Percentiles rank a stretch among this genome's conserved stretches.
Conservation (phyloP, 2,797 vertebrate genomes). For the Vipera ursinii region DNA sequence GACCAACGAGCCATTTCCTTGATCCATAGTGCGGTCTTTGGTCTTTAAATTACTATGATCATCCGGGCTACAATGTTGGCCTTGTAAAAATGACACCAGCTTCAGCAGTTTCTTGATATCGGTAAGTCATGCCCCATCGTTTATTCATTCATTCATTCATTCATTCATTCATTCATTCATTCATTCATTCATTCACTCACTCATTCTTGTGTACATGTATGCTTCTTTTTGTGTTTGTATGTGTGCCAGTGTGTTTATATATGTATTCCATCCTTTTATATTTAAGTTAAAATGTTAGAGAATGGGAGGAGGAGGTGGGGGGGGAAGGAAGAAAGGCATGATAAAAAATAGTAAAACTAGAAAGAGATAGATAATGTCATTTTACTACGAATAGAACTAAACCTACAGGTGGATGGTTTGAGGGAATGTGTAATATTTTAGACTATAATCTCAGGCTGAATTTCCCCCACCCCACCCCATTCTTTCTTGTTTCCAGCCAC, state of each 20-base stretch:
- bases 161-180: background rate
- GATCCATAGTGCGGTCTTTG: slow-evolving; percentile 74
- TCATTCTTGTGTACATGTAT: background rate
- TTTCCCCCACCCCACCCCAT: background rate
- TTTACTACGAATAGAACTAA: slow-evolving; percentile 53
- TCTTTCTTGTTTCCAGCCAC: slow-evolving; percentile 54
- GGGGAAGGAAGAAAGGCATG: slow-evolving; percentile 31
- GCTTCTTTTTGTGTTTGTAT: background rate
- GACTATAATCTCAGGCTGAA: slow-evolving; percentile 56
- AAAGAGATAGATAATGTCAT: slow-evolving; percentile 10
- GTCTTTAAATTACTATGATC: slow-evolving; percentile 69
- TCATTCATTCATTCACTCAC: background rate
- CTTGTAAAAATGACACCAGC: slow-evolving; percentile 51
- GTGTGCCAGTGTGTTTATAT: background rate
- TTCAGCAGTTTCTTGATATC: slow-evolving; percentile 51
- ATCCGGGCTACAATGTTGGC: slow-evolving; percentile 56
- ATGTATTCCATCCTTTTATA: slow-evolving; percentile 46
- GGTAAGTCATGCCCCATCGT: slow-evolving; percentile 23
- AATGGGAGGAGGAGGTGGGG: slow-evolving; percentile 36
- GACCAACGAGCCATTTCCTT: slow-evolving; percentile 69
- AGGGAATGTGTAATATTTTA: slow-evolving; percentile 49
- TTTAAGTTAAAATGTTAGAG: slow-evolving; percentile 53
- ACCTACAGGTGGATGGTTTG: slow-evolving; percentile 51
- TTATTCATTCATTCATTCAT: background rate
- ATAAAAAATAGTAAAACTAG: slow-evolving; percentile 23